phyloP scores from a whole-genome alignment of 2,888 invertebrate genomes.

The Watsonalla cultraria region DNA sequence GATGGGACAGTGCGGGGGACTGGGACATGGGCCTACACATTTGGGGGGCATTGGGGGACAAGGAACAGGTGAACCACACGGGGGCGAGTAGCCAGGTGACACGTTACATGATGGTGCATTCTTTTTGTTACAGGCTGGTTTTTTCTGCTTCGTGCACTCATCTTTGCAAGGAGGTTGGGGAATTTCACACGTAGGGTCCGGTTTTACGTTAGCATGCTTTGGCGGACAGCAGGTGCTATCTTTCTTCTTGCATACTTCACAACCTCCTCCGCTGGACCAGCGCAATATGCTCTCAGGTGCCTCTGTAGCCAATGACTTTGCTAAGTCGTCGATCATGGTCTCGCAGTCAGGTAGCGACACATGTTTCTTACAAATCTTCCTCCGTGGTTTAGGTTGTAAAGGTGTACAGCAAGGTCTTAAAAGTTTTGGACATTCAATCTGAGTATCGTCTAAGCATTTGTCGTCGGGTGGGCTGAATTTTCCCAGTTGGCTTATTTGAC shows the following conservation, averaged over 20 bases:
- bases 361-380: conserved; percentile 30
- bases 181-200: conserved; percentile 22
- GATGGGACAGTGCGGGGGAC: background rate
- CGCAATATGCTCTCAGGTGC: conserved; percentile 33
- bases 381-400: conserved; percentile 7
- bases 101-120: conserved; percentile 10
- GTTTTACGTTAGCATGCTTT: conserved; percentile 26
- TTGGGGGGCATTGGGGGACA: background rate
- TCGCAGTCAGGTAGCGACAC: conserved; percentile 40
- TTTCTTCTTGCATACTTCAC: conserved; percentile 24
- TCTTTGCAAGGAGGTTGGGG: conserved; percentile 25
- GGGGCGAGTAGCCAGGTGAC: background rate
- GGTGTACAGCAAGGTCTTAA: conserved; percentile 19
- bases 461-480: conserved; percentile 11
- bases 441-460: conserved; percentile 18
- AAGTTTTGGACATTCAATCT: conserved; percentile 13
- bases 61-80: background rate
- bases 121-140: conserved; percentile 23
- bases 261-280: conserved; percentile 25
- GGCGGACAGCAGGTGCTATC: conserved; percentile 6
- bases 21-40: background rate
- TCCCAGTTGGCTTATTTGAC: too few species aligned
- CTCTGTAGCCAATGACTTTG: conserved; percentile 11
- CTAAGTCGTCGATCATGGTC: conserved; percentile 15
- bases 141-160: conserved; percentile 18